phyloP scores from a whole-genome alignment of 2,113 vertebrate genomes.

The Syrmaticus mikado region DNA sequence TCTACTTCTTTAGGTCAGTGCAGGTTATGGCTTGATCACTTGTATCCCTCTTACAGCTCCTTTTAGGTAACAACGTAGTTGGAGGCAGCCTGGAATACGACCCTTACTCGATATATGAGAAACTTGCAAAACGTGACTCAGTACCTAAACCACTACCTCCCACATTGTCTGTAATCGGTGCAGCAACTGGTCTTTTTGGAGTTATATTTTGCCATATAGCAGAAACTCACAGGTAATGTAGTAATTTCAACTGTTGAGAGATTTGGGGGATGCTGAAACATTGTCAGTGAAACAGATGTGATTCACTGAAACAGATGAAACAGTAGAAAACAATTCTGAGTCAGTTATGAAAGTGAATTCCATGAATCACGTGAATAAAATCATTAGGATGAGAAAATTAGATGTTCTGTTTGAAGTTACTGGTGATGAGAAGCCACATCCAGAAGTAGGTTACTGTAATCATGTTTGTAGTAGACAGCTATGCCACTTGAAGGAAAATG shows the following conservation, averaged over 20 bases:
- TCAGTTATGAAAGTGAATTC: not conserved
- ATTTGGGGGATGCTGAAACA: not conserved
- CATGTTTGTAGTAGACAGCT: not conserved
- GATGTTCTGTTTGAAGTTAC: not conserved
- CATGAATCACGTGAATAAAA: not conserved
- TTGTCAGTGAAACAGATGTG: not conserved
- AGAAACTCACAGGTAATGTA: constrained; percentile 86
- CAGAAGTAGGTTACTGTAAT: not conserved
- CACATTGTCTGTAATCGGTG: constrained; percentile 76
- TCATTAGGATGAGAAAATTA: not conserved
- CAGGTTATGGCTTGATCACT: not conserved
- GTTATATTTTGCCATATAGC: constrained; percentile 84
- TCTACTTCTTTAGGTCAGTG: not conserved
- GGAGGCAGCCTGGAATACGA: constrained; percentile 90
- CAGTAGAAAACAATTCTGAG: not conserved
- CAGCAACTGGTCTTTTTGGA: constrained; percentile 87
- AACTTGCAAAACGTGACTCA: constrained; percentile 71
- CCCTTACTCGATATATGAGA: constrained; percentile 84
- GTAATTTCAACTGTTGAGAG: not conserved
- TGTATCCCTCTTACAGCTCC: constrained; percentile 74
- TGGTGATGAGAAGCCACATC: not conserved
- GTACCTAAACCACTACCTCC: constrained; percentile 86
- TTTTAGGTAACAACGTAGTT: constrained; percentile 81
- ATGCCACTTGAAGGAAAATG: not conserved
- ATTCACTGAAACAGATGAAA: not conserved